These are phyloP conservation scores for Iselma pallidipennis DNA, from an alignment of 2,888 invertebrate genomes.

Conservation along the genomic window DNA sequence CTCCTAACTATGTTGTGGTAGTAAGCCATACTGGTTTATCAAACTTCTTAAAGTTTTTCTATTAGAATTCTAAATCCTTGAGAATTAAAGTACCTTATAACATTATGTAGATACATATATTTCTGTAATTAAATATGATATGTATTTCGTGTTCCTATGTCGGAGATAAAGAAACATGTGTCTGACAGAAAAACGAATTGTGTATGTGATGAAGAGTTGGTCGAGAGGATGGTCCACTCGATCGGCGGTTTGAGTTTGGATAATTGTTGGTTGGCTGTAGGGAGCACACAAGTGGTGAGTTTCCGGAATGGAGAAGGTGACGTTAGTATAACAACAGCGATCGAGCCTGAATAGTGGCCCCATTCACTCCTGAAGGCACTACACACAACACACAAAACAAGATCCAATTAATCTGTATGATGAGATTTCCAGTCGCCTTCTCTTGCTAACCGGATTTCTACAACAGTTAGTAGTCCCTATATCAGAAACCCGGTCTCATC, in stretches of 20 bases:
- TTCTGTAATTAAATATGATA: too few species aligned
- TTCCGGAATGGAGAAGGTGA: background rate
- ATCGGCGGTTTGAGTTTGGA: background rate
- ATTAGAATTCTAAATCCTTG: too few species aligned
- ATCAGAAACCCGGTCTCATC: conserved; percentile 5
- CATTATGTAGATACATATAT: too few species aligned
- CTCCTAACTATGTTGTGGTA: too few species aligned
- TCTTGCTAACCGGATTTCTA: conserved; percentile 19
- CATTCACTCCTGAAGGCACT: too few species aligned
- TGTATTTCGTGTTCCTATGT: background rate
- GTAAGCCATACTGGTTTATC: too few species aligned
- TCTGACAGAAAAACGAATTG: background rate
- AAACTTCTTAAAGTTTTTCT: too few species aligned
- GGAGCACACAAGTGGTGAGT: background rate
- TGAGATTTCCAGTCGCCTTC: conserved; percentile 17
- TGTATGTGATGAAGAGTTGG: background rate
- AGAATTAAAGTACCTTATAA: too few species aligned
- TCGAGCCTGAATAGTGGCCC: too few species aligned
- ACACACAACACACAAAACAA: conserved; percentile 18
- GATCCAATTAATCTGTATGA: conserved; percentile 23
- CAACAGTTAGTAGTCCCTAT: conserved; percentile 11
- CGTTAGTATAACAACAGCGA: too few species aligned
- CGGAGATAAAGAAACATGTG: background rate
- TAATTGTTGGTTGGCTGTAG: background rate
- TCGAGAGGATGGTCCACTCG: background rate